These are phyloP conservation scores for Scaptomyza polygonia DNA, from an alignment of 2,888 invertebrate species.

Conservation along the genomic window DNA sequence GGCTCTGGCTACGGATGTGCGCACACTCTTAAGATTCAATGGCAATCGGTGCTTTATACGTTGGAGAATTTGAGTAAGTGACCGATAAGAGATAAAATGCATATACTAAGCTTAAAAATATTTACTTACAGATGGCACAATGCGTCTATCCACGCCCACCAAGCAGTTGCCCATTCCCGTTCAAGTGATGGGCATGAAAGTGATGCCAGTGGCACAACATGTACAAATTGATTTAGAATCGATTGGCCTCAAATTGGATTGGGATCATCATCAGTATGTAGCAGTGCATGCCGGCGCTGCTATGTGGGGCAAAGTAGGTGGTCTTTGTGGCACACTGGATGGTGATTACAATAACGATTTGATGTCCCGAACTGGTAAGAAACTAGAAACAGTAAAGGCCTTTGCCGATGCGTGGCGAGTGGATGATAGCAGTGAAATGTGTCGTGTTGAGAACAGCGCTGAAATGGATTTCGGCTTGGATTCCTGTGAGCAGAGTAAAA, in stretches of 20 bases:
- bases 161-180: conserved; percentile 89
- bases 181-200: conserved; percentile 89
- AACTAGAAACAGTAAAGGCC: conserved; percentile 83
- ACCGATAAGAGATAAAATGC: fast-evolving
- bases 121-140: conserved; percentile 87
- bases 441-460: conserved; percentile 78
- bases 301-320: conserved; percentile 92
- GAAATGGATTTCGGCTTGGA: conserved; percentile 78
- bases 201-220: conserved; percentile 89
- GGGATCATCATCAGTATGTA: conserved; percentile 90
- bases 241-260: conserved; percentile 88
- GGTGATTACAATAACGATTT: conserved; percentile 89
- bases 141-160: conserved; percentile 86
- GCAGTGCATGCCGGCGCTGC: conserved; percentile 88
- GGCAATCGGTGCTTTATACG: conserved; percentile 89
- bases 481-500: conserved; percentile 73
- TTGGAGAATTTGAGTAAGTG: conserved; percentile 85
- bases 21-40: conserved; percentile 84
- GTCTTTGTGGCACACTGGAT: conserved; percentile 92
- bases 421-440: conserved; percentile 76
- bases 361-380: conserved; percentile 86
- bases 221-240: conserved; percentile 89
- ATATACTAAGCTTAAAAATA: too few relatives aligned
- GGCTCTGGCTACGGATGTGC: conserved; percentile 86
- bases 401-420: conserved; percentile 84